phyloP scores from a whole-genome alignment of 2,113 vertebrate genomes.

The Chaetorhynchus papuensis region DNA sequence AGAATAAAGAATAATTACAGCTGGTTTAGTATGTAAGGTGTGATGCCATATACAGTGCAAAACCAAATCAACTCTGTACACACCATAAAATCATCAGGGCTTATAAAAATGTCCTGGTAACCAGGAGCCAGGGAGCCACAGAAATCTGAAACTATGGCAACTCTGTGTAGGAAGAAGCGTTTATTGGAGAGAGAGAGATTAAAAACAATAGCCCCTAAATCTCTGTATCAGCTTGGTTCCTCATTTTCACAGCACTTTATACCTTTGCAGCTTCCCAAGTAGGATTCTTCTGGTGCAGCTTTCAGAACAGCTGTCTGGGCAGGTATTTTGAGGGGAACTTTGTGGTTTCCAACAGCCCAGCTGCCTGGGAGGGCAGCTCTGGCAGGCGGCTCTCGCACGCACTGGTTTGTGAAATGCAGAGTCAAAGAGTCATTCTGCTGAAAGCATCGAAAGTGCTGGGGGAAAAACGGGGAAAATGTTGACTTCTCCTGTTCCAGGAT shows the following conservation, averaged over 20 bases:
- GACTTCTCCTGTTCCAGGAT: not conserved
- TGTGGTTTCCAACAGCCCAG: not conserved
- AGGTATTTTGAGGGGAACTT: not conserved
- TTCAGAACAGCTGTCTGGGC: not conserved
- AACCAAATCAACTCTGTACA: not conserved
- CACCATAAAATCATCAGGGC: constrained; percentile 33
- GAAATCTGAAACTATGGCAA: constrained; percentile 61
- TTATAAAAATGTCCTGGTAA: constrained; percentile 17
- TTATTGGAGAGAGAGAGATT: not conserved
- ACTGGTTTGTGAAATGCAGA: not conserved
- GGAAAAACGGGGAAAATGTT: rapidly evolving
- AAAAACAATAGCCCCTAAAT: constrained; percentile 49
- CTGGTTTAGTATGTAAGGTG: not conserved
- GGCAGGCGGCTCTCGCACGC: not conserved
- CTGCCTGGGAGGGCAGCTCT: not conserved
- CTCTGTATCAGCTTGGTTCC: not conserved
- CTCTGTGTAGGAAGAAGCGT: not conserved
- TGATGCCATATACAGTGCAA: not conserved
- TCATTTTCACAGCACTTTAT: constrained; percentile 33
- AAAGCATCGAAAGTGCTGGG: not conserved
- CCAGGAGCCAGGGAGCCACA: constrained; percentile 23
- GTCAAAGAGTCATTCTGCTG: not conserved
- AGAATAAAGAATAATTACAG: not conserved
- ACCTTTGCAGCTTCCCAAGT: not conserved
- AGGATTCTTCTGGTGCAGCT: not conserved